phyloP scores from a whole-genome alignment of 30 jellyfish, hydroid and myxozoan species.

The Aurelia sp. region DNA sequence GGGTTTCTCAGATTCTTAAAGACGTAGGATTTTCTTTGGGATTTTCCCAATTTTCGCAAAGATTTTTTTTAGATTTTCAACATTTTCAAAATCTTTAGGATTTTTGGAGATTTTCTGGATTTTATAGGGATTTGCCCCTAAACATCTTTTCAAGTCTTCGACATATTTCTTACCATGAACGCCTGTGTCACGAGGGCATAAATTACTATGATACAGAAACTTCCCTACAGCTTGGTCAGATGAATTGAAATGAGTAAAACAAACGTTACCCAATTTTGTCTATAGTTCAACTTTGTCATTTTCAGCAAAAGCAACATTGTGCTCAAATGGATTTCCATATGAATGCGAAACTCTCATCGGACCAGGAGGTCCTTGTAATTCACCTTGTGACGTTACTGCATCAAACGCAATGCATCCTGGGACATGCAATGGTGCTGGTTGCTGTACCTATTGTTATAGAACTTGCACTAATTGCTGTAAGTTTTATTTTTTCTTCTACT shows the following conservation, averaged over 20 bases:
- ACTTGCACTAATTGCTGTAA: constrained; percentile 79
- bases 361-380: constrained; percentile 58
- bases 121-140: background rate
- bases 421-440: constrained; percentile 71
- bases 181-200: too few relatives aligned
- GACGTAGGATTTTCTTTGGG: background rate
- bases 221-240: too few relatives aligned
- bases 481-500: constrained; percentile 8
- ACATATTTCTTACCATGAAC: too few relatives aligned
- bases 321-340: constrained; percentile 75
- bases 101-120: too few relatives aligned
- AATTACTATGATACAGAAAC: too few relatives aligned
- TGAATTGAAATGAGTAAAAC: too few relatives aligned
- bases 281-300: background rate
- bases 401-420: constrained; percentile 78
- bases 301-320: constrained; percentile 74
- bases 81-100: too few relatives aligned
- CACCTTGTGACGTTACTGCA: constrained; percentile 81
- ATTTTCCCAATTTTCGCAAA: too few relatives aligned
- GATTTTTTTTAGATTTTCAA: too few relatives aligned
- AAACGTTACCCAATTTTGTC: too few relatives aligned
- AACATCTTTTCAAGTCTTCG: background rate
- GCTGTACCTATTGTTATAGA: constrained; percentile 80
- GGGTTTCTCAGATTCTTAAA: background rate
- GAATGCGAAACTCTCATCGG: constrained; percentile 76